phyloP scores from a whole-genome alignment of 92 coral and sea anemone species.

The Actinostola sp. region DNA sequence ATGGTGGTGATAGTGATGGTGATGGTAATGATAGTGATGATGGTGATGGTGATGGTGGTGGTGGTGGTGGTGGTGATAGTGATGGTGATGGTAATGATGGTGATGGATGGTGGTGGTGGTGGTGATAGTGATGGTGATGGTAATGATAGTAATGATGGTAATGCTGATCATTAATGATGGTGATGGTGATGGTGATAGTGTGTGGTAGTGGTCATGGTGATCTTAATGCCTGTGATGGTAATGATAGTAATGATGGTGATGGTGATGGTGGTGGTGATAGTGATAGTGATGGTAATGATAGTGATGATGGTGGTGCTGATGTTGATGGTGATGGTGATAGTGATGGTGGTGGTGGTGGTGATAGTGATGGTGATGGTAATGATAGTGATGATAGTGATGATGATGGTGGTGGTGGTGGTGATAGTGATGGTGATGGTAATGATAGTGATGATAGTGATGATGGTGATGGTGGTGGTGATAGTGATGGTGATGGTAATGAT shows the following conservation, averaged over 20 bases:
- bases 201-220: too few species aligned
- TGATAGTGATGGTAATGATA: not conserved
- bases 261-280: constrained; percentile 6
- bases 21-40: constrained; percentile 8
- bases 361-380: constrained; percentile 7
- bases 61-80: too few species aligned
- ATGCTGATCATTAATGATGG: constrained; percentile 1
- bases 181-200: constrained; percentile 14
- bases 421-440: constrained; percentile 7
- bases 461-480: too few species aligned
- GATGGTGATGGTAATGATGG: too few species aligned
- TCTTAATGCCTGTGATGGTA: constrained; percentile 1
- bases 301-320: constrained; percentile 12
- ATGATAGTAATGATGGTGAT: constrained; percentile 4
- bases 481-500: too few species aligned
- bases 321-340: constrained; percentile 1
- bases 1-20: not conserved
- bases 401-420: not conserved
- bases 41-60: too few species aligned
- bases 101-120: too few species aligned
- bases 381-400: constrained; percentile 11
- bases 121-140: too few species aligned
- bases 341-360: constrained; percentile 4
- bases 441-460: too few species aligned
- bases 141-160: constrained; percentile 13